Base-by-base conservation (phyloP, 1,140 invertebrate genomes). In the Meloidogyne floridensis region DNA sequence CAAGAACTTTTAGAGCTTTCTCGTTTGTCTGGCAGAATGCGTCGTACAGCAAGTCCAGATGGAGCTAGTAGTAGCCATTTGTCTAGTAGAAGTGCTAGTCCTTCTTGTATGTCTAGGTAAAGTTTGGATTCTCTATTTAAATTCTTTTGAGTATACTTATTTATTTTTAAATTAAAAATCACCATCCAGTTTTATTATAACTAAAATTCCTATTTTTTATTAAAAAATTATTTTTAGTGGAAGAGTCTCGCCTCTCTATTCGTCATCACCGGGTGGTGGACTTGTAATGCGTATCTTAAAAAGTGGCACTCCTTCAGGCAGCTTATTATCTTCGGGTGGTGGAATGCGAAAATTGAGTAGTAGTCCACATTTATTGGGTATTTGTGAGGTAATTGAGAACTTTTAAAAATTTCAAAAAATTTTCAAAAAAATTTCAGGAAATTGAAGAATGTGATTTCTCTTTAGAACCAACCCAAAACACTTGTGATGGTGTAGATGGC, bases 1-100 rank as follows among this genome's bases (percentile, higher is more conserved):
- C 87, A 90, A 75, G 88, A 89, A 47, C 77, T 89, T 18, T 82
- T 89, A 7, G 88, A 90, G 20, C 84, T 89, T 15, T 89, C 87
- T 32, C 80, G 87, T 32, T 77, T 86, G 13, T 89, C 85, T 8
- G 81, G 77, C 15, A 72, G 72, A 11, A 80, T 86, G 80, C 51
- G 82, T 11, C 65, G 80, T 54, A 80, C 87, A n/a, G 77, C 84
- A 15, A 84, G 85, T 69, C 86, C 86, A 13, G 86, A 86, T 42
- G 59, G 59, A 7, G 59, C 59, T n/a, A 65, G 59, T 65, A 65
- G 59, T 65, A 76, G 76, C 32, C 82, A 80, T 18, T 76, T 84
- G 51, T 84, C 81, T 73, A 86, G 84, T 70, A 59, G 86, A 72
- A 86, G 81, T 51, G 79, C 86, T n/a, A 84, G 81, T 20, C 85